Evolutionary conservation across 2,113 vertebrate species (phyloP).

Genomic region (Siphamia tubifer): DNA sequence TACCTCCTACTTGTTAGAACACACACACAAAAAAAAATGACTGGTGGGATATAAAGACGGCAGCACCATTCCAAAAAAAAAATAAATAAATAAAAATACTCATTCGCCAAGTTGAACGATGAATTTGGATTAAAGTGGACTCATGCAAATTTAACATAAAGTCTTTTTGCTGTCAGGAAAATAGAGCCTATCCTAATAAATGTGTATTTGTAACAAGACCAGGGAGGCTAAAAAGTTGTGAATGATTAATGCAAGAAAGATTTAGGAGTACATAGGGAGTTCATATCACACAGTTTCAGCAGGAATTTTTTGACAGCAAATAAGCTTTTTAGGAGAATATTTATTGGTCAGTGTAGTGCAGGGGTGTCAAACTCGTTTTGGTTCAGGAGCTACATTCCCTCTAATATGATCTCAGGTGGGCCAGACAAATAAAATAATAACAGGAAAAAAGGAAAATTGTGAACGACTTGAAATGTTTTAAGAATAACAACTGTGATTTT

Average conservation of each 20-base stretch:
- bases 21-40: conserved; percentile 19
- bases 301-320: not conserved
- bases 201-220: not conserved
- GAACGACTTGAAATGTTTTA: no score
- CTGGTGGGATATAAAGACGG: conserved; percentile 7
- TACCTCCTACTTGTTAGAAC: conserved; percentile 22
- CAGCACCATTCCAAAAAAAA: not conserved
- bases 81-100: no score
- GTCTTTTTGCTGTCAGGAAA: not conserved
- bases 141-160: not conserved
- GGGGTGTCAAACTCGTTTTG: no score
- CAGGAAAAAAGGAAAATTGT: no score
- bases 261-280: not conserved
- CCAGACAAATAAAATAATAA: no score
- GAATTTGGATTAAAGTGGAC: conserved; percentile 13
- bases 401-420: no score
- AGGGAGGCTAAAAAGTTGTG: not conserved
- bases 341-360: no score
- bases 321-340: no score
- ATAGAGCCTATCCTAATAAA: not conserved
- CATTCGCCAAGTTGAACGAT: not conserved
- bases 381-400: no score
- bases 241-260: not conserved
- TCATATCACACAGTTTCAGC: not conserved
- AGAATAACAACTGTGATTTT: no score